These are phyloP conservation scores for Pristionchus entomophagus DNA, from an alignment of 2,888 invertebrate species.

Conservation along the genomic window DNA sequence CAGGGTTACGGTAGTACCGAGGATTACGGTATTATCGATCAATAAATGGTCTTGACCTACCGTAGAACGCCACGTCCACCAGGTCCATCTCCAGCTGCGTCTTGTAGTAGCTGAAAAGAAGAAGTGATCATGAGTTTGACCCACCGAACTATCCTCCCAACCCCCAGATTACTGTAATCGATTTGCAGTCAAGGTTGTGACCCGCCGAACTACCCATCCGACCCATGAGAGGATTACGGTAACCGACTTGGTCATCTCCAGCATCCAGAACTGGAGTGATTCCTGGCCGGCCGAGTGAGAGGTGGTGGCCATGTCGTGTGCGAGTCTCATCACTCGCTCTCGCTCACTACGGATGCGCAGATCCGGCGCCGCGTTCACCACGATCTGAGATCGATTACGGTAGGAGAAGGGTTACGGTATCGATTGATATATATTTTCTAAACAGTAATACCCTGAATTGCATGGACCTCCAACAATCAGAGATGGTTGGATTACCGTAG, in stretches of 20 bases:
- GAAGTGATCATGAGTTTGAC: neutral
- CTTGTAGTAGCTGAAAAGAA: constrained; percentile 64
- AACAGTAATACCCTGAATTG: too few species aligned
- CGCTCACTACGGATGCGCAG: constrained; percentile 64
- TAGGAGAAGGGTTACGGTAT: neutral
- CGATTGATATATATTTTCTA: neutral
- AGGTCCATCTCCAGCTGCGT: constrained; percentile 64
- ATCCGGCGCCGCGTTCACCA: constrained; percentile 75
- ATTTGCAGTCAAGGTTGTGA: neutral
- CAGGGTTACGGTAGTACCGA: neutral
- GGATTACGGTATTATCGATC: neutral
- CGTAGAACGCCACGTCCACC: constrained; percentile 69
- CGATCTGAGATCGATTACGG: constrained; percentile 68
- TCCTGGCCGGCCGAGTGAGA: constrained; percentile 74
- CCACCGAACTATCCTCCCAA: neutral
- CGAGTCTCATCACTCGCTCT: constrained; percentile 64
- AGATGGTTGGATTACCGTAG: too few species aligned
- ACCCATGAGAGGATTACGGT: too few species aligned
- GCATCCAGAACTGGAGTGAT: constrained; percentile 74
- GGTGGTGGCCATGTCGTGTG: constrained; percentile 73
- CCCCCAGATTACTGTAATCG: neutral
- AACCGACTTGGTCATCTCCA: constrained; percentile 68
- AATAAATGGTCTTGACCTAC: neutral
- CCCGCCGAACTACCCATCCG: neutral
- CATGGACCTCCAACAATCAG: too few species aligned